phyloP scores from a whole-genome alignment of 1,140 invertebrate species.

The Sesamia nonagrioides region DNA sequence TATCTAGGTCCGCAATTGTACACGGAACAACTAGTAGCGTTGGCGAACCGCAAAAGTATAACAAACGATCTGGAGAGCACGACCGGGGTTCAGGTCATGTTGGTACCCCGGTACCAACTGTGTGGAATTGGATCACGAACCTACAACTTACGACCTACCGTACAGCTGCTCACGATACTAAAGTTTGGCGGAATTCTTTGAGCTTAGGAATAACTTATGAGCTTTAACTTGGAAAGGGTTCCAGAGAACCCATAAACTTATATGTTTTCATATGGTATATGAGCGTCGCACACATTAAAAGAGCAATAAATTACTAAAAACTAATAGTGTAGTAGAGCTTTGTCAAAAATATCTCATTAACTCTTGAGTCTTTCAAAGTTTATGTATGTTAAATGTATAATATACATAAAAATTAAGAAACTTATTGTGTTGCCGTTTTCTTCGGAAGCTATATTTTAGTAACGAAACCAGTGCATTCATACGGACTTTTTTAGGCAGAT shows the following conservation, averaged over 20 bases:
- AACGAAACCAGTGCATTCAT: background rate
- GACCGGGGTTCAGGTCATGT: slow-evolving; percentile 71
- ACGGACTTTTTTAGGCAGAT: too few species aligned
- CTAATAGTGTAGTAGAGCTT: background rate
- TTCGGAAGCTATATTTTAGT: background rate
- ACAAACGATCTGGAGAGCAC: slow-evolving; percentile 76
- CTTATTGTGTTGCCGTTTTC: background rate
- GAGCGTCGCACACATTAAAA: background rate
- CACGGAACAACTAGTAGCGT: slow-evolving; percentile 68
- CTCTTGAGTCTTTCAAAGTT: too few species aligned
- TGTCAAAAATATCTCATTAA: background rate
- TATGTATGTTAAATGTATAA: too few species aligned
- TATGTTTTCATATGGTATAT: background rate
- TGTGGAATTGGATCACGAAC: slow-evolving; percentile 47
- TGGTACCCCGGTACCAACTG: slow-evolving; percentile 65
- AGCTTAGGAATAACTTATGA: background rate
- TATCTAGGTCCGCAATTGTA: slow-evolving; percentile 69
- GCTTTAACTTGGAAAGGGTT: slow-evolving; percentile 19
- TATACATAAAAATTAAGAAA: background rate
- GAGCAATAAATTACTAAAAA: background rate
- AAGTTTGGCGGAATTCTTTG: slow-evolving; percentile 38
- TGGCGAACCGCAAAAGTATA: slow-evolving; percentile 73
- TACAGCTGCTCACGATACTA: slow-evolving; percentile 11
- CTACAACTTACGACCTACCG: slow-evolving; percentile 40
- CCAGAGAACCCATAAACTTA: background rate